These are phyloP conservation scores for Lithophane semibrunnea DNA, from an alignment of 2,888 invertebrate species.

Conservation along the genomic window DNA sequence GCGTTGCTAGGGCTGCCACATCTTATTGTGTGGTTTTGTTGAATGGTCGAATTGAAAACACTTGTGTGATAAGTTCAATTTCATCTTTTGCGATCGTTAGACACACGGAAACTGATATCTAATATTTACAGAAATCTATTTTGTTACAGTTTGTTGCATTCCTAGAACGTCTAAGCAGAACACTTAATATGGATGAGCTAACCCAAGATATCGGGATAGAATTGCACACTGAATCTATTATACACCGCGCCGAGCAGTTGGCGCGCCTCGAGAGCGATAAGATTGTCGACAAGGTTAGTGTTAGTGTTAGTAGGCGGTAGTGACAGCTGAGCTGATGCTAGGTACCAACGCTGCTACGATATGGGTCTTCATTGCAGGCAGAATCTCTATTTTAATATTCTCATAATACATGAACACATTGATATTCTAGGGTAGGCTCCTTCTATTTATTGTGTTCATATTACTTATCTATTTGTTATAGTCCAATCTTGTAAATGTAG, in stretches of 20 bases:
- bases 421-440: neutral
- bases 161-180: slow-evolving; percentile 95
- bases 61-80: neutral
- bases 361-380: neutral
- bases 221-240: slow-evolving; percentile 95
- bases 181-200: slow-evolving; percentile 96
- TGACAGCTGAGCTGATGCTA: slow-evolving; percentile 24
- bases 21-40: neutral
- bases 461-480: neutral
- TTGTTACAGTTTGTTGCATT: slow-evolving; percentile 94
- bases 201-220: slow-evolving; percentile 95
- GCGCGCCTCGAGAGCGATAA: slow-evolving; percentile 95
- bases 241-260: slow-evolving; percentile 96
- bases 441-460: neutral
- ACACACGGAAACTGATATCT: slow-evolving; percentile 15
- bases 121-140: slow-evolving; percentile 43
- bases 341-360: neutral
- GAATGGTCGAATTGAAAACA: too few species aligned
- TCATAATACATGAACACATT: slow-evolving; percentile 3
- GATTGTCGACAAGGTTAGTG: slow-evolving; percentile 95
- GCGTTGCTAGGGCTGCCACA: neutral
- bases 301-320: slow-evolving; percentile 88
- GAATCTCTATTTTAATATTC: neutral
- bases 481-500: neutral
- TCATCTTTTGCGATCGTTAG: neutral